Conservation (phyloP, 2,113 vertebrate genomes). For the Gila orcuttii region DNA sequence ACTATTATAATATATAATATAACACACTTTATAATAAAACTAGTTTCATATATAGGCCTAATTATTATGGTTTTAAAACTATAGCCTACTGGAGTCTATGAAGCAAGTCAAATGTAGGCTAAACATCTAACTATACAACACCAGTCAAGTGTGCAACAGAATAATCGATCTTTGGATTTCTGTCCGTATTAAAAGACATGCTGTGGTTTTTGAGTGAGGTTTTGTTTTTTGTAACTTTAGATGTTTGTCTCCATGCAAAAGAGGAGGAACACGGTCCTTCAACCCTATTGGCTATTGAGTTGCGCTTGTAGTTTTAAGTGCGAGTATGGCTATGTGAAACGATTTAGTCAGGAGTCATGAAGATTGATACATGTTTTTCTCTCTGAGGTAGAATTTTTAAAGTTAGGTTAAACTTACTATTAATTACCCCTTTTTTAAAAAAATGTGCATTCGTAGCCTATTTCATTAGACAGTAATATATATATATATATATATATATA, state of each 20-base stretch:
- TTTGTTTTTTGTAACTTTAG: neutral
- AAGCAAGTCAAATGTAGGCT: neutral
- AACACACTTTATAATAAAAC: neutral
- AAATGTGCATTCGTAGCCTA: neutral
- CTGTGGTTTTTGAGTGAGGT: neutral
- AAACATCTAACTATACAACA: neutral
- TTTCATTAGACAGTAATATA: neutral
- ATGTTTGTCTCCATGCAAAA: neutral
- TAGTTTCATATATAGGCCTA: neutral
- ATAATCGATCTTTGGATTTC: neutral
- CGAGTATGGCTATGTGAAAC: neutral
- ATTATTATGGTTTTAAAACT: neutral
- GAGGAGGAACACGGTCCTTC: constrained; percentile 30
- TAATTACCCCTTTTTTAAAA: no score
- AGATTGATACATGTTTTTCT: neutral
- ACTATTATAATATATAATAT: neutral
- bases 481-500: no score
- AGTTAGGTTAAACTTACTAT: neutral
- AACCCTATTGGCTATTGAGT: constrained; percentile 16
- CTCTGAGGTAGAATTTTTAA: neutral
- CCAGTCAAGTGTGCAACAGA: neutral
- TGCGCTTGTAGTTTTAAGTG: neutral
- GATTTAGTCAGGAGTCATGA: neutral
- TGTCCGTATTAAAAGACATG: neutral
- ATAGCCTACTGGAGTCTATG: neutral